Conservation (phyloP, 1,140 invertebrate genomes). For the Macrosteles quadrilineatus region DNA sequence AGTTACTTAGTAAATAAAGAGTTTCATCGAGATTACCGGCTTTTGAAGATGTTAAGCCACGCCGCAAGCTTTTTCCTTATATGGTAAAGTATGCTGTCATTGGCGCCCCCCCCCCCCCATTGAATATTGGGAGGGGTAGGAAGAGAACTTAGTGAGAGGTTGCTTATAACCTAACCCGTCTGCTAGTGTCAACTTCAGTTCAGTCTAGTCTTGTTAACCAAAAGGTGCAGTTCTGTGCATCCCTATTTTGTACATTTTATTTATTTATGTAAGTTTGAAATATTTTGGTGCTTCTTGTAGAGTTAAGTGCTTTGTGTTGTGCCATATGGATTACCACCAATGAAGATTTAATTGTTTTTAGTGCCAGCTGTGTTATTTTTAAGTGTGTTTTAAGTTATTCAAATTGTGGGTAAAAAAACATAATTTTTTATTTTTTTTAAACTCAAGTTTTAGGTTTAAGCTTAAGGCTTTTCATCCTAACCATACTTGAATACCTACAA, state of each 20-base stretch:
- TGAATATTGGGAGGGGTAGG: slow-evolving; percentile 39
- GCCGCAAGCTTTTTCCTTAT: slow-evolving; percentile 52
- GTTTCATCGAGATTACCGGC: neutral
- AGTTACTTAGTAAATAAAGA: no score
- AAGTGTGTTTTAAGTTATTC: no score
- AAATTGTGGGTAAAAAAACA: no score
- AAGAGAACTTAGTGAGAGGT: slow-evolving; percentile 39
- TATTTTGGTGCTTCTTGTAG: neutral
- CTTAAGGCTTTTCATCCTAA: no score
- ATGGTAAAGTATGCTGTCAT: slow-evolving; percentile 57
- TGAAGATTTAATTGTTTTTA: no score
- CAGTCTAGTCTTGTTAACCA: slow-evolving; percentile 33
- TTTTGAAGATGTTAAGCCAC: slow-evolving; percentile 17
- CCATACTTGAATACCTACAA: no score
- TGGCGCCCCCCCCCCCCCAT: slow-evolving; percentile 53
- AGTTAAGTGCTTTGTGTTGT: slow-evolving; percentile 12
- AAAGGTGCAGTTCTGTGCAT: slow-evolving; percentile 15
- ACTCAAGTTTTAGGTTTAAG: no score
- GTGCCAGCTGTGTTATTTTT: no score
- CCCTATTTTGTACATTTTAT: slow-evolving; percentile 17
- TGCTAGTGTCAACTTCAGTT: slow-evolving; percentile 1
- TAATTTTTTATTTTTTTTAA: no score
- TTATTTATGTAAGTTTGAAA: slow-evolving; percentile 24
- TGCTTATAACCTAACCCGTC: slow-evolving; percentile 35
- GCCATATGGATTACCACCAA: neutral